Percentiles rank a stretch among this genome's conserved stretches.
phyloP scores from a whole-genome alignment of 2,113 vertebrate species.

The Paedocypris sp. region DNA sequence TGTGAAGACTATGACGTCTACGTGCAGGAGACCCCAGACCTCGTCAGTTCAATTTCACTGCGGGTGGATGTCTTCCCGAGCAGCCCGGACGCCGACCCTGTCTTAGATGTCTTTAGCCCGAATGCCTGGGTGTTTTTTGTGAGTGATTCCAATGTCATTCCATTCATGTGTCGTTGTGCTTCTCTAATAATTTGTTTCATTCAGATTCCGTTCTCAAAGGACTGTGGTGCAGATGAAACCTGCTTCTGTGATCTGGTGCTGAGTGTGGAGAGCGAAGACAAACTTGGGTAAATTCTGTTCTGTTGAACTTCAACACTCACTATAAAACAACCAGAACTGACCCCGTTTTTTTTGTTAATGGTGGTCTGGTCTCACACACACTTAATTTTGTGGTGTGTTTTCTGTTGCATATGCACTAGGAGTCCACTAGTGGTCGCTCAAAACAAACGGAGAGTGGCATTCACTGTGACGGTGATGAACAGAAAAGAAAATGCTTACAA shows the following conservation, averaged over 20 bases:
- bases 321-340: no score
- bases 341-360: neutral
- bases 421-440: slow-evolving; percentile 61
- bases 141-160: no score
- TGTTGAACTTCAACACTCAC: no score
- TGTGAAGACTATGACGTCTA: slow-evolving; percentile 59
- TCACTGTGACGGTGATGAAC: slow-evolving; percentile 63
- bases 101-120: slow-evolving; percentile 63
- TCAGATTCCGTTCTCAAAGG: slow-evolving; percentile 74
- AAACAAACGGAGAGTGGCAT: slow-evolving; percentile 62
- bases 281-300: slow-evolving; percentile 48
- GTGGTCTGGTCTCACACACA: neutral
- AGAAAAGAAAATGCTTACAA: slow-evolving; percentile 74
- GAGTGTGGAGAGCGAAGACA: slow-evolving; percentile 43
- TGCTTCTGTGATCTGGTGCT: slow-evolving; percentile 68
- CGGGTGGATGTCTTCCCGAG: slow-evolving; percentile 62
- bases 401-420: slow-evolving; percentile 52
- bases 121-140: slow-evolving; percentile 64
- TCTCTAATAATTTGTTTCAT: neutral
- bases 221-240: slow-evolving; percentile 70
- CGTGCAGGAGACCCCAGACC: slow-evolving; percentile 70
- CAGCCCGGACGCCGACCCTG: slow-evolving; percentile 59
- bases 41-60: slow-evolving; percentile 62
- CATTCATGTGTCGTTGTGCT: neutral
- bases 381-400: neutral